Evolutionary conservation across 1,140 invertebrate species (phyloP), one percentile per base, ranked within the genome.

Genomic region (Paracyclopina nana): DNA sequence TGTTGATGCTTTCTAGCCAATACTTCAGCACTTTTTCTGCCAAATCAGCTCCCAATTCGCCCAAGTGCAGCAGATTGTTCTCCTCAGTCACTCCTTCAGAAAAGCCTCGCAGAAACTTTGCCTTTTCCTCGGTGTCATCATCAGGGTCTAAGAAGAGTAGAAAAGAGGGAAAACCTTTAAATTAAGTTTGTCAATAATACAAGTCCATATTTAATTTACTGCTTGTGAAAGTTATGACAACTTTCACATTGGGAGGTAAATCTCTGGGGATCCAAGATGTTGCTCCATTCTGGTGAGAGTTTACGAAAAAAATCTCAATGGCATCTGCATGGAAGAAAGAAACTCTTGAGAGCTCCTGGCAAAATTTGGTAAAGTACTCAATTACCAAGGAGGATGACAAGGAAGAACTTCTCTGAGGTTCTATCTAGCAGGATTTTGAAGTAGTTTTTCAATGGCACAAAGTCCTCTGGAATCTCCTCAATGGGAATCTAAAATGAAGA

Each of bases 361-460:
- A 31, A 9, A 31, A 31, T 9, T 14, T 9, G 29, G 14, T 9
- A 8, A 9, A 20, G 9, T 16, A 3, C 3, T 38, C 5, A 16
- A 3, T 20, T 30, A 48, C 45, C 45, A 8, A 48, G n/a, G 12
- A 48, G n/a, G 8, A 48, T 48, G 2, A 48, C 45, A 4, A 48
- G 11, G 3, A 48, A 12, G 4, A 25, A 12, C 2, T n/a, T 31
- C n/a, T 30, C 22, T 26, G 25, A 11, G 30, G 24, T 28, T 27
- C 30, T 26, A 9, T 48, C 45, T 4, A 48, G 27, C 12, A 48
- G 22, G 25, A 27, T 26, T 4, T 29, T 26, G 45, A 48, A 48
- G 45, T n/a, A 48, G n/a, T 48, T 48, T 26, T 48, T 48, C 11
- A 48, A 20, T 3, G 45, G 45, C 27, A 48, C 45, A 30, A 48